Evolutionary conservation across 2,888 invertebrate genomes (phyloP), one percentile per base, ranked within the genome.

Genomic region (Aleiodes testaceus): DNA sequence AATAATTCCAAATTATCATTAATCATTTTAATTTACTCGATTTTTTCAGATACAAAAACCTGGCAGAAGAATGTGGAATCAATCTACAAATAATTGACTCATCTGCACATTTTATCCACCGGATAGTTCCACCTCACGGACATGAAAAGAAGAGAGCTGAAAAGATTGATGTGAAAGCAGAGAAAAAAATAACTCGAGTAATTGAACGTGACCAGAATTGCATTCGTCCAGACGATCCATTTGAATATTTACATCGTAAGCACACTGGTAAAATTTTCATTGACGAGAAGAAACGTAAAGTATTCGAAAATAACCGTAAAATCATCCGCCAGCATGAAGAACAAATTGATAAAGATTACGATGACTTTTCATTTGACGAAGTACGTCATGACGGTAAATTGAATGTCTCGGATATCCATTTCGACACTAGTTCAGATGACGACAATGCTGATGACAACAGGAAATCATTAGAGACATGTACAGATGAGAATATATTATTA

Each of bases 71-170:
- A 49, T 84, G 82, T 50, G 77, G 76, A 0, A 79, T 86, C 2
- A 64, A 79, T 18, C 55, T 86, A 18, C 64, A 81, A 22, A 65
- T 84, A 12, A 49, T 79, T 1, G 78, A 86, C 61, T 77, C 78
- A 0, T 81, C 78, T 65, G 71, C 85, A 36, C 83, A 86, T 50
- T 87, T 82, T 52, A 26, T 86, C 2, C 84, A 86, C 36, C 85
- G 86, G 74, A 70, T 80, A 26, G 81, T 86, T 4, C 70, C 83
- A 1, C 72, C 75, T 9, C 36, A 36, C 9, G 36, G 36, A 6
- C 2, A 5, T 36, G 9, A 36, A 9, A 6, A 36, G 36, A 30
- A 30, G 2, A 4, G 1, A 7, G 30, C 11, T 36, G 11, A 70
- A 69, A 36, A 14, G 42, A 14, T 20, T 7, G 22, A 49, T 50